Evolutionary conservation across 37 sponge, comb jelly and placozoan species (phyloP).

Genomic region (Halichondria panicea): DNA sequence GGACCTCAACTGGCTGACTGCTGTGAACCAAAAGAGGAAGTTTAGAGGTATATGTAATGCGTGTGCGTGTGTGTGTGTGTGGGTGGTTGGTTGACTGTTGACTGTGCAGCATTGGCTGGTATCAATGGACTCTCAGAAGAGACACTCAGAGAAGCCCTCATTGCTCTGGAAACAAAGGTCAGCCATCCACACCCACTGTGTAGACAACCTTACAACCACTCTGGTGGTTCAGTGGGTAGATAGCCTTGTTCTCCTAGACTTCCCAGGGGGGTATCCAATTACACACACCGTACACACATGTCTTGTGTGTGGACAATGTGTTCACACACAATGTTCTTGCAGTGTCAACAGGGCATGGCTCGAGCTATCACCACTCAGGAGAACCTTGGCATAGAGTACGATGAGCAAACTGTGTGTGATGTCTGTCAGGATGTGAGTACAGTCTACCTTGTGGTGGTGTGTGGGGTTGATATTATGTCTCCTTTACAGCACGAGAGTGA

Average conservation of each 20-base stretch:
- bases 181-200: background rate
- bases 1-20: constrained; percentile 82
- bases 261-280: too few relatives aligned
- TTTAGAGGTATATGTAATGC: constrained; percentile 41
- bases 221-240: too few relatives aligned
- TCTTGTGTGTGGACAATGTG: too few relatives aligned
- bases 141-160: constrained; percentile 53
- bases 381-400: constrained; percentile 87
- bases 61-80: constrained; percentile 24
- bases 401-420: constrained; percentile 89
- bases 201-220: background rate
- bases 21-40: constrained; percentile 63
- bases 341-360: constrained; percentile 85
- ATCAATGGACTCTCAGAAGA: constrained; percentile 48
- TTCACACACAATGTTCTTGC: background rate
- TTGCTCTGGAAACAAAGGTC: constrained; percentile 72
- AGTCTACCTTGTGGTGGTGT: background rate
- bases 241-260: too few relatives aligned
- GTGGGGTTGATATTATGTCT: background rate
- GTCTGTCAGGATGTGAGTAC: constrained; percentile 91
- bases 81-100: background rate
- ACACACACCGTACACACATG: too few relatives aligned
- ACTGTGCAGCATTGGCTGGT: constrained; percentile 40
- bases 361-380: constrained; percentile 79
- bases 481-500: constrained; percentile 77